Evolutionary conservation across 2,888 invertebrate genomes (phyloP), one percentile per base, ranked within the genome.

Genomic region (Eupithecia pulchellata): DNA sequence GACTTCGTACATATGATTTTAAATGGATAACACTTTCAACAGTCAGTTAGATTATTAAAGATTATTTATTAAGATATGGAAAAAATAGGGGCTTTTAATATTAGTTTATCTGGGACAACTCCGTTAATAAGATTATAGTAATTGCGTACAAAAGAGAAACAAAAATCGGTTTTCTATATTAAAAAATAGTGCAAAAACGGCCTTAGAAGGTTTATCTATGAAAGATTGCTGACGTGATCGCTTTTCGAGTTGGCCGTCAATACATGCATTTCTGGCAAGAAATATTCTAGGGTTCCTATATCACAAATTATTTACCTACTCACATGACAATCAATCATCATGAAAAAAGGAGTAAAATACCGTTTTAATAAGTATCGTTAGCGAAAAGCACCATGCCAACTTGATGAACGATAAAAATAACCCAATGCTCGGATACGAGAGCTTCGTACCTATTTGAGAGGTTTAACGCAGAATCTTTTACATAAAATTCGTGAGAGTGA

Each of bases 401-500:
- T 47, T 20, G 20, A 47, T 47, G 11, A 47, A 47, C 0, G 11
- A 52, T 52, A 25, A 52, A 25, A 52, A 52, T 13, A 1, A 52
- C 25, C 4, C 25, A 11, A 52, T 52, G 25, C 20, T 47, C 4
- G 20, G 20, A 47, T 20, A 20, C 52, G 52, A 52, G 25, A 25
- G 47, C n/a, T 14, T 1, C 17, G 39, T n/a, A 17, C 17, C 39
- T n/a, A 47, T 47, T 47, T n/a, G 20, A 20, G 47, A 25, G 11
- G 25, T 25, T 52, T 52, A 52, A 52, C 25, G 8, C 25, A 25
- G 25, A 52, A 52, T 52, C 25, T 52, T 52, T 25, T 25, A 52
- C 52, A 52, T 52, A 25, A 57, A 57, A 57, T 29, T 29, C 29
- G 57, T 9, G 29, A 57, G 61, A 36, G 58, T 66, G 58, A 60